These are phyloP conservation scores for Dorcus parallelipipedus DNA, from an alignment of 2,888 invertebrate species.

Conservation along the genomic window DNA sequence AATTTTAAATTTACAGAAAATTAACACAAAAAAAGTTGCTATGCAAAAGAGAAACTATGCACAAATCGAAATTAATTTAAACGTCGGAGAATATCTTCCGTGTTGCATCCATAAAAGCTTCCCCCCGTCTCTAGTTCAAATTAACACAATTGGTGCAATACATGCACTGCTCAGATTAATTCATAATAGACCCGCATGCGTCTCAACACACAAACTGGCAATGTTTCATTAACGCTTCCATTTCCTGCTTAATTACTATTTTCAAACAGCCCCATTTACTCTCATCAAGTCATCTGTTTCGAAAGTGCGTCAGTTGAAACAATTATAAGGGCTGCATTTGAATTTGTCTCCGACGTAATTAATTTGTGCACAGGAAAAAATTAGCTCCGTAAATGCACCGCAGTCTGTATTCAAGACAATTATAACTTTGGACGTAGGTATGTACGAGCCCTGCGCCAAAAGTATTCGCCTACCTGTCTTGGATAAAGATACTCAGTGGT, in stretches of 20 bases:
- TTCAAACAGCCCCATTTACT: conserved; percentile 2
- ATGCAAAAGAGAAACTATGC: not conserved
- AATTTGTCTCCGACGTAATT: not conserved
- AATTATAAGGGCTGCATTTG: not conserved
- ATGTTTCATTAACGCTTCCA: conserved; percentile 6
- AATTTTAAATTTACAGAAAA: not conserved
- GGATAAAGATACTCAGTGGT: too few species aligned
- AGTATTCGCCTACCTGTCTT: too few species aligned
- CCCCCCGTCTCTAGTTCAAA: not conserved
- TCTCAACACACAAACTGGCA: not conserved
- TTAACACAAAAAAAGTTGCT: too few species aligned
- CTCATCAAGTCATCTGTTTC: not conserved
- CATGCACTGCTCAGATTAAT: conserved; percentile 32
- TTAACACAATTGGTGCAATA: conserved; percentile 32
- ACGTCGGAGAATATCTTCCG: not conserved
- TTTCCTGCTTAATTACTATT: conserved; percentile 16
- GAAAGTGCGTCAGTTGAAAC: not conserved
- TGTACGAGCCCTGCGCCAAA: too few species aligned
- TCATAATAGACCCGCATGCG: conserved; percentile 37
- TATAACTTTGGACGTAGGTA: too few species aligned
- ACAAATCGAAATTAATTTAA: not conserved
- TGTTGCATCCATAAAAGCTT: not conserved
- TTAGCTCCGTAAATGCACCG: too few species aligned
- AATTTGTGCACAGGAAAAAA: too few species aligned
- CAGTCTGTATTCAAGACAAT: too few species aligned